Percentiles rank a stretch among this genome's conserved stretches.
Evolutionary conservation across 2,113 vertebrate species (phyloP).

Genomic region (Vidua macroura): DNA sequence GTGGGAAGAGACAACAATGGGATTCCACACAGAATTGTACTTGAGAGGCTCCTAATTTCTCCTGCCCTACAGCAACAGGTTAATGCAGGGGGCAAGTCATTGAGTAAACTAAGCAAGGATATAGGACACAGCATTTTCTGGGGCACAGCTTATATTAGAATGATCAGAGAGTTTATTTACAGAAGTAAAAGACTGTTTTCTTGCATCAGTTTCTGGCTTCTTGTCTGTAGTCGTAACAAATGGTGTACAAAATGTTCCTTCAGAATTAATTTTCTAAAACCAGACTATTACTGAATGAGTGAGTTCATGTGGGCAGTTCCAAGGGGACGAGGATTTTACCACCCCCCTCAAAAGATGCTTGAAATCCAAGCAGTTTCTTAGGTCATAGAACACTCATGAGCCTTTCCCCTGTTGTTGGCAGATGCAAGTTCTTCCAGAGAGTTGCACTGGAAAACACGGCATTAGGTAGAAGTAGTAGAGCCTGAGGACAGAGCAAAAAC

Average conservation of each 20-base stretch:
- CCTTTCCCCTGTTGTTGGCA: not conserved
- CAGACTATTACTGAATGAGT: not conserved
- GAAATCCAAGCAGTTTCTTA: not conserved
- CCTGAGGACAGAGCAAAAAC: not conserved
- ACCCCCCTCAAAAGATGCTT: not conserved
- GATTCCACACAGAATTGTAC: not conserved
- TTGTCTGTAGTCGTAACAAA: not conserved
- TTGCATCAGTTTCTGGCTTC: not conserved
- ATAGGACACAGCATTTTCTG: not conserved
- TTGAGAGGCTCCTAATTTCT: not conserved
- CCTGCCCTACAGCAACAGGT: not conserved
- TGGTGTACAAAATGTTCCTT: not conserved
- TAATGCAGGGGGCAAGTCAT: not conserved
- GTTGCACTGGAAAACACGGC: not conserved
- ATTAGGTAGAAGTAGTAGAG: not conserved
- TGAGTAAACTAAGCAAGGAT: not conserved
- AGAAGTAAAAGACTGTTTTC: not conserved
- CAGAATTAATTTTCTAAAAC: not conserved
- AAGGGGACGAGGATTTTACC: not conserved
- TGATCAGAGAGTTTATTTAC: not conserved
- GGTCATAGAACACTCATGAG: not conserved
- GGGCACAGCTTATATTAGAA: not conserved
- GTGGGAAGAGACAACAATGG: not conserved
- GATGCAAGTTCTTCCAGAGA: not conserved
- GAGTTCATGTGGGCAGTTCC: not conserved